A percentile compares a stretch with the other conserved stretches of the same genome.
Evolutionary conservation across 2,888 invertebrate species (phyloP).

Genomic region (Zaprionus obscuricornis): DNA sequence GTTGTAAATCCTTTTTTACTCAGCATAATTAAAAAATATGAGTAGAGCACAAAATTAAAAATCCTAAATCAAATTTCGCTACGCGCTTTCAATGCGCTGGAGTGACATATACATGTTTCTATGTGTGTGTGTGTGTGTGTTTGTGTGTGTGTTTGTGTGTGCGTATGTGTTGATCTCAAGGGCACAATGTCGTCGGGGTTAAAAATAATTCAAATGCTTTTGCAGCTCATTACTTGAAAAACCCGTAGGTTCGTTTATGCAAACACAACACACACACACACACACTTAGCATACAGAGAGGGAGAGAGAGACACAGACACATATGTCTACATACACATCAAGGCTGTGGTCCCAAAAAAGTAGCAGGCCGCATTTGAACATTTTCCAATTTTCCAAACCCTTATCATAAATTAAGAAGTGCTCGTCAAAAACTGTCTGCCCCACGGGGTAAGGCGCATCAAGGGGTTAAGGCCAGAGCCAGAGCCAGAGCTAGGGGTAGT

Average conservation of each 20-base stretch:
- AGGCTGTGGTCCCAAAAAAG: conserved; percentile 44
- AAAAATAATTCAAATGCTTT: conserved; percentile 80
- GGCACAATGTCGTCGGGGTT: conserved; percentile 80
- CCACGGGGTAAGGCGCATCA: conserved; percentile 10
- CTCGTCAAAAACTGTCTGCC: conserved; percentile 79
- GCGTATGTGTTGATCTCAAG: conserved; percentile 69
- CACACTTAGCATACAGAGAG: conserved; percentile 6
- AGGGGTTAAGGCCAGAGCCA: conserved; percentile 6
- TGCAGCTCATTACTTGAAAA: conserved; percentile 70
- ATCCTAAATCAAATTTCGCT: conserved; percentile 77
- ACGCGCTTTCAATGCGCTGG: conserved; percentile 34
- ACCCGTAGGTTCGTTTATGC: conserved; percentile 71
- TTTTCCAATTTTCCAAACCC: conserved; percentile 80
- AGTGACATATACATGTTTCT: conserved; percentile 21
- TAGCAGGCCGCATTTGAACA: conserved; percentile 71
- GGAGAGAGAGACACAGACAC: too few species aligned
- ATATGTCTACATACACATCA: conserved; percentile 4
- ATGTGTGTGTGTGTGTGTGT: conserved; percentile 20
- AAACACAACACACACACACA: conserved; percentile 47
- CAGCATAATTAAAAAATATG: conserved; percentile 79
- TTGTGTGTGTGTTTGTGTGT: conserved; percentile 17
- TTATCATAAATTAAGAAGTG: conserved; percentile 80
- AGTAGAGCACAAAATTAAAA: conserved; percentile 78
- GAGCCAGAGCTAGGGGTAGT: conserved; percentile 7
- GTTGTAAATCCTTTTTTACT: conserved; percentile 69